phyloP scores from a whole-genome alignment of 2,888 invertebrate species.

The Lysandra coridon region DNA sequence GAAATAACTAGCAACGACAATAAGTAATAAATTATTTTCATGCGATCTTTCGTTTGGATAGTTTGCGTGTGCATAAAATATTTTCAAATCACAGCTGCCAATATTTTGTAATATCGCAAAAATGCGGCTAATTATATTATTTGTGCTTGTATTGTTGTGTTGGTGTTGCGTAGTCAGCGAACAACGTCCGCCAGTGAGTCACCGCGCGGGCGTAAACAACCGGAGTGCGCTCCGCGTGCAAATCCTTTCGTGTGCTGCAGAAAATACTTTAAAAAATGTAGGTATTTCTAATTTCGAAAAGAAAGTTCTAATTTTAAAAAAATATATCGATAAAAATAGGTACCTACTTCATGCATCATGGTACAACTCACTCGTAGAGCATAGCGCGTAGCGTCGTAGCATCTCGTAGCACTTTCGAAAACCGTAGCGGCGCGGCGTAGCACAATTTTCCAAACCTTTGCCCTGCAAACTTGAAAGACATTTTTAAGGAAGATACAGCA shows the following conservation, averaged over 20 bases:
- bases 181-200: constrained; percentile 65
- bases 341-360: too few species aligned
- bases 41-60: background rate
- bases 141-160: constrained; percentile 40
- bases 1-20: background rate
- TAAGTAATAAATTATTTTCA: too few species aligned
- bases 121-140: background rate
- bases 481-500: too few species aligned
- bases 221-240: constrained; percentile 44
- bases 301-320: background rate
- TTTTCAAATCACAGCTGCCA: background rate
- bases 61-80: background rate
- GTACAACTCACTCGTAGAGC: background rate
- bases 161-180: constrained; percentile 48
- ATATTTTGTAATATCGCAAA: constrained; percentile 4
- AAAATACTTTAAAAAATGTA: background rate
- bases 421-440: background rate
- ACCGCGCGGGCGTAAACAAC: constrained; percentile 62
- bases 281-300: background rate
- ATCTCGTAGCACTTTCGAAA: background rate
- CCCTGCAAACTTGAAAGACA: too few species aligned
- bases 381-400: background rate
- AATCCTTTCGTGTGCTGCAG: background rate
- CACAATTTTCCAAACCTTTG: too few species aligned
- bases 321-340: background rate